Base-by-base conservation (phyloP, 2,888 invertebrate species). In the Melinaea marsaeus region DNA sequence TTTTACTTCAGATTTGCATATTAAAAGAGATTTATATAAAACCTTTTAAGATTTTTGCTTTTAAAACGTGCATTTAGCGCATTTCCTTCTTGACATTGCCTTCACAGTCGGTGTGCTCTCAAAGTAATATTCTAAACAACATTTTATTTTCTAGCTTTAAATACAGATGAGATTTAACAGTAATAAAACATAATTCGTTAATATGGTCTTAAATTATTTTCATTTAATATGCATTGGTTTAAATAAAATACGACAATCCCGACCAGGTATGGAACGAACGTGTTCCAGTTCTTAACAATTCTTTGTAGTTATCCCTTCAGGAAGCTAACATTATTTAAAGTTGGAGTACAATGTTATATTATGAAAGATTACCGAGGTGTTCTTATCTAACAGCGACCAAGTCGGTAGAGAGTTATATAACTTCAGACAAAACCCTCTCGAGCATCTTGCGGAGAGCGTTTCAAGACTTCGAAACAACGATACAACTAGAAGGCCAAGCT, bases 21-120 rank as follows among this genome's bases (percentile, higher is more conserved):
- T 51, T 51, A 22, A 48, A 51, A 51, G 51, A 51, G 51, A 32
- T 51, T 51, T 51, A 11, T 32, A 32, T 51, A 32, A 51, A 51
- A 51, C 32, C 51, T 32, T 51, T 51, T 51, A 32, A 51, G 51
- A 51, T 51, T 51, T 32, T 32, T 51, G 51, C 51, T 51, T 51
- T 51, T 51, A 51, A 51, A 51, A 42, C 42, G 7, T 51, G n/a
- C 51, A 51, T 51, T 51, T 51, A 51, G 51, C 22, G 51, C 51
- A 51, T 51, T 51, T 51, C 51, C 51, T 51, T 32, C 32, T 51
- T 51, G 51, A 51, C 51, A 51, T 51, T 51, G 51, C 7, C 51
- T 51, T 51, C 4, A 32, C 6, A 51, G 42, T 9, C 42, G 9
- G 42, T 9, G 11, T 42, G 22, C 4, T 22, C 9, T 51, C 32